A percentile compares a stretch with the other conserved stretches of the same genome.
Evolutionary conservation across 2,797 vertebrate species (phyloP).

Genomic region (Staurois parvus): DNA sequence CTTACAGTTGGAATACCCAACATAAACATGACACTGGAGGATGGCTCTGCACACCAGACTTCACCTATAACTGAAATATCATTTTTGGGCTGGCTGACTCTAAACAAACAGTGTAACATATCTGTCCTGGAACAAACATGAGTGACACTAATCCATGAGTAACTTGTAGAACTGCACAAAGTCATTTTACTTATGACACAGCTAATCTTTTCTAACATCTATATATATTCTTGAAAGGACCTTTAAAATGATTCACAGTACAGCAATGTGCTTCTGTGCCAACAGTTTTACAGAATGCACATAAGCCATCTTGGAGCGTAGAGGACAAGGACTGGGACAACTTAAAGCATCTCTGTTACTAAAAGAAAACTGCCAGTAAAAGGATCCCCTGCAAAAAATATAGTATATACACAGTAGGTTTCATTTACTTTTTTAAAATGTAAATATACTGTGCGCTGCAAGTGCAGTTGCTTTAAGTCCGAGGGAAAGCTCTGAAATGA

Average conservation of each 20-base stretch:
- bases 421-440: no score
- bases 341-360: background rate
- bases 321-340: background rate
- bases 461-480: no score
- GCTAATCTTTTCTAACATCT: constrained; percentile 19
- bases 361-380: no score
- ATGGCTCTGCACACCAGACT: no score
- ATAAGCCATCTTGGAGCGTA: constrained; percentile 10
- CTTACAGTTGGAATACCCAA: background rate
- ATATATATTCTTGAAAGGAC: constrained; percentile 45
- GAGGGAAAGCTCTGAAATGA: no score
- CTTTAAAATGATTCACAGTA: constrained; percentile 24
- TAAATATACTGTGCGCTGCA: no score
- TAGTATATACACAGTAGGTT: no score
- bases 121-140: constrained; percentile 11
- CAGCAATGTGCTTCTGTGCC: constrained; percentile 22
- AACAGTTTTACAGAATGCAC: constrained; percentile 13
- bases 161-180: background rate
- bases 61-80: background rate
- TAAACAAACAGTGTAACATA: background rate
- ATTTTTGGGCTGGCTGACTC: background rate
- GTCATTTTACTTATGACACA: constrained; percentile 33
- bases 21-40: background rate
- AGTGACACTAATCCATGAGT: constrained; percentile 9
- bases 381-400: no score